phyloP scores from a whole-genome alignment of 2,113 vertebrate genomes.

The Pygoscelis adeliae region DNA sequence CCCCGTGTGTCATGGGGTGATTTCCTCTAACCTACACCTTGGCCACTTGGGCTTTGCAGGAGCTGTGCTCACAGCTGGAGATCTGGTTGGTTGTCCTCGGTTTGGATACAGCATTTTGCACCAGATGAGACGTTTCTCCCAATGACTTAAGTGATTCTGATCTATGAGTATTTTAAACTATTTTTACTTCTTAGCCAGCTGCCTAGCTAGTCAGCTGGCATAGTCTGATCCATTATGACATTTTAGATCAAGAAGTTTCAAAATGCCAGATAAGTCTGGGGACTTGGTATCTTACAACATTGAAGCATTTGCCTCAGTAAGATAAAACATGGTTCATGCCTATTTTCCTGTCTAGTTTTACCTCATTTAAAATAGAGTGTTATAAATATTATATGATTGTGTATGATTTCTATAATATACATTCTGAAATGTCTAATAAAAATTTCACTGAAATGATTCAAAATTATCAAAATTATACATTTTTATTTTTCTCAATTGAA shows the following conservation, averaged over 20 bases:
- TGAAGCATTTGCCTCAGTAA: neutral
- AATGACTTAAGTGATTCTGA: neutral
- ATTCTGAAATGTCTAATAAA: neutral
- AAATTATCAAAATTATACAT: neutral
- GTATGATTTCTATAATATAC: neutral
- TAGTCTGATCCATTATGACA: neutral
- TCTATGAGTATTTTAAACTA: neutral
- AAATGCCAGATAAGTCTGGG: neutral
- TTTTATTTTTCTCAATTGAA: neutral
- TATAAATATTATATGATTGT: neutral
- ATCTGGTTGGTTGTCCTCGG: neutral
- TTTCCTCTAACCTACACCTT: neutral
- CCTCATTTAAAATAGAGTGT: neutral
- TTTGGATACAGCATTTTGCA: neutral
- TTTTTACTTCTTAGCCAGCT: neutral
- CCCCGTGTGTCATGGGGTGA: neutral
- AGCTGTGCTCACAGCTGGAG: neutral
- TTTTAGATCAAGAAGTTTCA: neutral
- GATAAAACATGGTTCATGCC: neutral
- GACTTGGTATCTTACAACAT: neutral
- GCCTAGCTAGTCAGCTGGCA: neutral
- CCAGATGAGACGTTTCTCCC: neutral
- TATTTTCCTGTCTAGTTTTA: neutral
- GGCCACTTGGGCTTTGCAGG: too few species aligned
- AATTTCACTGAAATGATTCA: neutral